Evolutionary conservation across 2,797 vertebrate genomes (phyloP).

Genomic region (Oreochromis mossambicus): DNA sequence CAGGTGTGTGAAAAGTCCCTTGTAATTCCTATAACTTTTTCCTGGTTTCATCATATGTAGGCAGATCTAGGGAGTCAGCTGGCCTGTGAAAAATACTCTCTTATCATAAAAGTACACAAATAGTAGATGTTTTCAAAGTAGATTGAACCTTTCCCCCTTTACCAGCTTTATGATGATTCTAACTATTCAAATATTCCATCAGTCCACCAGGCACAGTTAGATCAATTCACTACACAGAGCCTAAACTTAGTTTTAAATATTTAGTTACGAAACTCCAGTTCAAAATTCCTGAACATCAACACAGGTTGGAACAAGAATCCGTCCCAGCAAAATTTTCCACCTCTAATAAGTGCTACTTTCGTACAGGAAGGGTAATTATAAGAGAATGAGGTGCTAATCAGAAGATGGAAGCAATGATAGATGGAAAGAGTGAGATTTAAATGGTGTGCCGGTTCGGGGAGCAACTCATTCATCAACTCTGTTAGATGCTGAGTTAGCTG

Average conservation of each 20-base stretch:
- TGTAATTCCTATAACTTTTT: not conserved
- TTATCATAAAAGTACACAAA: not conserved
- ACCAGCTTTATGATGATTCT: not conserved
- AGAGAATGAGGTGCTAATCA: not conserved
- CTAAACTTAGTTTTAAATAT: not conserved
- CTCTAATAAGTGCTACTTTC: not conserved
- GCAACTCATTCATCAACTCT: not conserved
- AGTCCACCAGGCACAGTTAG: not conserved
- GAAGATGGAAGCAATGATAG: not conserved
- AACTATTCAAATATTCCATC: not conserved
- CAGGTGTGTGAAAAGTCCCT: slow-evolving; percentile 46
- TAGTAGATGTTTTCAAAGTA: not conserved
- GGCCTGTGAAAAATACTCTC: not conserved
- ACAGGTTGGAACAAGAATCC: not conserved
- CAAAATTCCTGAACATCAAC: not conserved
- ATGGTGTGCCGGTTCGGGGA: not conserved
- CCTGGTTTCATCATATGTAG: not conserved
- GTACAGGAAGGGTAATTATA: not conserved
- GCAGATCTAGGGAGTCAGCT: not conserved
- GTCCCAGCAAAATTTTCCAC: not conserved
- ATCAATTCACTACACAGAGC: not conserved
- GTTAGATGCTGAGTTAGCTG: not conserved
- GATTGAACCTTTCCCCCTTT: not conserved
- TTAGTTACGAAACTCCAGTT: not conserved
- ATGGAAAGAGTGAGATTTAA: not conserved